phyloP scores from a whole-genome alignment of 2,888 invertebrate species.

The Andrena flavipes region DNA sequence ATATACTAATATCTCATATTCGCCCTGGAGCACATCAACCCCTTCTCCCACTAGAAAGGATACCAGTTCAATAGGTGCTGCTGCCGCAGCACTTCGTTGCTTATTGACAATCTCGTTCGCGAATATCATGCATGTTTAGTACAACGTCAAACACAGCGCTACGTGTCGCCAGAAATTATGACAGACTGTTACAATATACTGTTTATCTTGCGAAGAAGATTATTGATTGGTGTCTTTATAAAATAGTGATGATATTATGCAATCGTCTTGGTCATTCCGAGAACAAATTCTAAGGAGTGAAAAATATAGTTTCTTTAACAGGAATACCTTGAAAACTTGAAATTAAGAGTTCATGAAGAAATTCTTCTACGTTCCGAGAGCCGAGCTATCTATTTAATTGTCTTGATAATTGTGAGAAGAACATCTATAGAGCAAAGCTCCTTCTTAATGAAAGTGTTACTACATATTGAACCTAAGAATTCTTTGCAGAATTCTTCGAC shows the following conservation, averaged over 20 bases:
- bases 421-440: no score
- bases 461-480: neutral
- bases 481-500: neutral
- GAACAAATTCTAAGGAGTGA: neutral
- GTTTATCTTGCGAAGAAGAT: neutral
- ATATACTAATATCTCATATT: constrained; percentile 66
- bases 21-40: constrained; percentile 53
- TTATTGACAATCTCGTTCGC: constrained; percentile 37
- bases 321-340: neutral
- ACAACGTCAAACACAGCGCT: constrained; percentile 8
- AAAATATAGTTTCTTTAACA: neutral
- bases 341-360: neutral
- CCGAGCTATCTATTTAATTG: neutral
- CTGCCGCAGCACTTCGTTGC: constrained; percentile 11
- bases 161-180: neutral
- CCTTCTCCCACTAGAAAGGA: constrained; percentile 48
- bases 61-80: constrained; percentile 58
- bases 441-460: neutral
- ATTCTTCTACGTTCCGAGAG: neutral
- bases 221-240: no score
- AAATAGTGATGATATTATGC: neutral
- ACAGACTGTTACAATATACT: neutral
- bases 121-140: constrained; percentile 30
- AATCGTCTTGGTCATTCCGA: neutral
- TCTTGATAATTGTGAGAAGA: no score